Conservation (phyloP, 1,140 invertebrate species). For the Drosophila suzukii region DNA sequence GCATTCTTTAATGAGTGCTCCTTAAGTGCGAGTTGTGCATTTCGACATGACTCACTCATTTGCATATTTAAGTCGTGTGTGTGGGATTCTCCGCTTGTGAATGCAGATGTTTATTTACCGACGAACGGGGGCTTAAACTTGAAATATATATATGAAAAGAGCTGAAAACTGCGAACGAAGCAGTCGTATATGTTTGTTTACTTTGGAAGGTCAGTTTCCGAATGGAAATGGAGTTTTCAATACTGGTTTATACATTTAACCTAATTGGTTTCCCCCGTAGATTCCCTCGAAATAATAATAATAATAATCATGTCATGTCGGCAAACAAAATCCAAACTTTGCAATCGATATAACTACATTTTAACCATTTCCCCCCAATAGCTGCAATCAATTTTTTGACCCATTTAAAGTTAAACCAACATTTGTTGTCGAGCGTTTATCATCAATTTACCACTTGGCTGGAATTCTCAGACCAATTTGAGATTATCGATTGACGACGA, state of each 20-base stretch:
- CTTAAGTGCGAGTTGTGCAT: conserved; percentile 52
- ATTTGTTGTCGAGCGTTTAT: conserved; percentile 10
- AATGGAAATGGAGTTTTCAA: neutral
- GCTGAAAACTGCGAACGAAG: neutral
- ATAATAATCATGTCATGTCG: no score
- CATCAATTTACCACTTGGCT: neutral
- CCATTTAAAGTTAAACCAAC: conserved; percentile 20
- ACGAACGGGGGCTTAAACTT: conserved; percentile 10
- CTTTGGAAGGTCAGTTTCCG: conserved; percentile 8
- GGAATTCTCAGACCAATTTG: neutral
- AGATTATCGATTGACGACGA: conserved; percentile 12
- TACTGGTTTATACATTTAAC: neutral
- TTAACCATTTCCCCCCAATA: neutral
- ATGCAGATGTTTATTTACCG: conserved; percentile 27
- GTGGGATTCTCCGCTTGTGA: conserved; percentile 10
- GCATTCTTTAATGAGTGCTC: conserved; percentile 25
- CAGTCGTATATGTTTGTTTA: neutral
- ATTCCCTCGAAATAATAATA: no score
- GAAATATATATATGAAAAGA: conserved; percentile 8
- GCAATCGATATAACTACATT: conserved; percentile 4
- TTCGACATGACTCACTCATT: conserved; percentile 61
- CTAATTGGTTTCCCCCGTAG: no score
- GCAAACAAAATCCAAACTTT: no score
- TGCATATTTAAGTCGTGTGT: conserved; percentile 34
- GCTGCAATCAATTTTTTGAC: neutral